These are phyloP conservation scores for Enteromius trimaculatus DNA, from an alignment of 2,797 vertebrate species.

Conservation along the genomic window DNA sequence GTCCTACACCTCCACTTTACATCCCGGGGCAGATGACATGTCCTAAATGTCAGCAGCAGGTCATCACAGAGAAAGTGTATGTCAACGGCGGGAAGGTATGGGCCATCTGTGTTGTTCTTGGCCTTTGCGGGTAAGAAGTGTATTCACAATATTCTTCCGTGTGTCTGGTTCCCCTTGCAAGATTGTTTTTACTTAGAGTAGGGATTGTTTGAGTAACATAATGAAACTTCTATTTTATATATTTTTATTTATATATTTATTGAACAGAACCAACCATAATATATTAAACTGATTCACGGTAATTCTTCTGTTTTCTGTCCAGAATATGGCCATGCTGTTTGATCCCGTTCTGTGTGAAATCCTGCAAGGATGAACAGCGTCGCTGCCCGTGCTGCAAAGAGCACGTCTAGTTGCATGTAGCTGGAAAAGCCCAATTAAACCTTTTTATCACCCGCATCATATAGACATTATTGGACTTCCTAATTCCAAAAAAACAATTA, in stretches of 20 bases:
- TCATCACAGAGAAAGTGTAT: slow-evolving; percentile 68
- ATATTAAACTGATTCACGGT: background rate
- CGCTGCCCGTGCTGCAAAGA: slow-evolving; percentile 43
- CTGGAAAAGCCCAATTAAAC: background rate
- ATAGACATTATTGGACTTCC: background rate
- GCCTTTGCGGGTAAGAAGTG: slow-evolving; percentile 53
- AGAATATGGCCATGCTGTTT: slow-evolving; percentile 53
- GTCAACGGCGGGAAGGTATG: slow-evolving; percentile 71
- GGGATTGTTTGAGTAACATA: background rate
- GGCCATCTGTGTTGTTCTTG: slow-evolving; percentile 63
- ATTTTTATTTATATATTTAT: no score
- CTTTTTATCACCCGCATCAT: background rate
- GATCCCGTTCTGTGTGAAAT: slow-evolving; percentile 44
- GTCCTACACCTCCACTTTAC: slow-evolving; percentile 42
- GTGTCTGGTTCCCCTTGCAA: background rate
- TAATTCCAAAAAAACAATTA: no score
- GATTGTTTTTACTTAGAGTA: background rate
- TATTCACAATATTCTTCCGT: background rate
- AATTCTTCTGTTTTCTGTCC: background rate
- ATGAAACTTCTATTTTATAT: background rate
- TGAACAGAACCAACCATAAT: background rate
- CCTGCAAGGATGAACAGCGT: slow-evolving; percentile 55
- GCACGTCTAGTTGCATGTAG: slow-evolving; percentile 23
- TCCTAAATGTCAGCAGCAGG: slow-evolving; percentile 71
- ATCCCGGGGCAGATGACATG: slow-evolving; percentile 73